phyloP scores from a whole-genome alignment of 1,140 invertebrate species.

The Branchinecta lynchi region DNA sequence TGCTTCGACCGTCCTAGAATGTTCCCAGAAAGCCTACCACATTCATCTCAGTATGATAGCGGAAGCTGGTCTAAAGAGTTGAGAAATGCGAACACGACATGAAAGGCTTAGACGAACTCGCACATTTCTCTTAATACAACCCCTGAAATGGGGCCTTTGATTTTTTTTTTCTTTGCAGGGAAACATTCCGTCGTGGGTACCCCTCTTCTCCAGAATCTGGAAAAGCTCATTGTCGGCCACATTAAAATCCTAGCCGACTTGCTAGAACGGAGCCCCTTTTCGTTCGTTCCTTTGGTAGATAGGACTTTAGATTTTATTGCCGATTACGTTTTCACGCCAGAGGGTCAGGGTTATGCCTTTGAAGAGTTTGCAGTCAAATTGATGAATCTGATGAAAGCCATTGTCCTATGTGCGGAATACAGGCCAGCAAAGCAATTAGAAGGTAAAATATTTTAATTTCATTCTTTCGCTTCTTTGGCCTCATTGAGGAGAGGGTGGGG shows the following conservation, averaged over 20 bases:
- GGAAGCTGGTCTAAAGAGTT: too few relatives aligned
- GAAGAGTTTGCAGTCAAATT: constrained; percentile 74
- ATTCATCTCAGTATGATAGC: too few relatives aligned
- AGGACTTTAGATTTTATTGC: constrained; percentile 61
- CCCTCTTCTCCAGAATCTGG: constrained; percentile 42
- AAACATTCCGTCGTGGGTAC: background rate
- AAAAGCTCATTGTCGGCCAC: constrained; percentile 56
- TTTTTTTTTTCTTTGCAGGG: constrained; percentile 22
- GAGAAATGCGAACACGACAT: too few relatives aligned
- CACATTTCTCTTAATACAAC: too few relatives aligned
- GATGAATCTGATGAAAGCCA: constrained; percentile 70
- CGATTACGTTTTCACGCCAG: constrained; percentile 69
- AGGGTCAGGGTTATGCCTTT: constrained; percentile 53
- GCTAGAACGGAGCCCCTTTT: constrained; percentile 55
- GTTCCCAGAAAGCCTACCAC: too few relatives aligned
- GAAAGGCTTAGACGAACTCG: too few relatives aligned
- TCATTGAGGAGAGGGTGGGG: too few relatives aligned
- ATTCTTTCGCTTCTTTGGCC: too few relatives aligned
- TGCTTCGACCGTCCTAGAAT: too few relatives aligned
- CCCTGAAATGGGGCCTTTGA: background rate
- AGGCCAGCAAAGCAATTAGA: constrained; percentile 43
- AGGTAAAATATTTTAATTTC: too few relatives aligned
- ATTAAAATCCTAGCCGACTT: constrained; percentile 55
- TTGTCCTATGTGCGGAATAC: constrained; percentile 58
- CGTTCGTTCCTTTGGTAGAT: constrained; percentile 59